Percentiles rank a stretch among this genome's conserved stretches.
Evolutionary conservation across 2,113 vertebrate species (phyloP).

Genomic region (Miniopterus natalensis): DNA sequence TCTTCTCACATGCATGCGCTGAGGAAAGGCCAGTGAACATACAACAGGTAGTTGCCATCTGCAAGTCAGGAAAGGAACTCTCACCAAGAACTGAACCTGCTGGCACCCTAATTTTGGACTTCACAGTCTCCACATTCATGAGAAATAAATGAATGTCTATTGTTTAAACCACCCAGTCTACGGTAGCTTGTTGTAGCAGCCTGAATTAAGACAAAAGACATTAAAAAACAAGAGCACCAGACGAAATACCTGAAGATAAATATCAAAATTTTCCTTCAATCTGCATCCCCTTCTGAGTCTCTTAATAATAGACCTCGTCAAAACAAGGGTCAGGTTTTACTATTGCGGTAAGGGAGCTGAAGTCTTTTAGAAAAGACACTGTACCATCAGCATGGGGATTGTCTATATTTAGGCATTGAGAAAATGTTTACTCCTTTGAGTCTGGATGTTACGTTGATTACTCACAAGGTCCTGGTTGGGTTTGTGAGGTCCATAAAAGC

Average conservation of each 20-base stretch:
- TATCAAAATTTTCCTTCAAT: neutral
- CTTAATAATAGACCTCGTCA: neutral
- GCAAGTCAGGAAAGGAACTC: neutral
- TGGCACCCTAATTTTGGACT: too few species aligned
- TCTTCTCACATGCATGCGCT: neutral
- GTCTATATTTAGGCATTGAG: neutral
- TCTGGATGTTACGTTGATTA: neutral
- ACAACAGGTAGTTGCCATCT: neutral
- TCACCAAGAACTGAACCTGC: too few species aligned
- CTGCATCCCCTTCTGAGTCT: neutral
- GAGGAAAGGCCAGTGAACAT: neutral
- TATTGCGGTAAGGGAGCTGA: neutral
- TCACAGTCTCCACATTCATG: neutral
- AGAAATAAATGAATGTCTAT: neutral
- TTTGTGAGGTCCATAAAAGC: neutral
- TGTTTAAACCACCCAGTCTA: neutral
- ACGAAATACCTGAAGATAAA: neutral
- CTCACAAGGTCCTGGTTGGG: neutral
- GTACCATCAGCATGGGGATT: neutral
- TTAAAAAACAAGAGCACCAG: neutral
- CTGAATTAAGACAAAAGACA: neutral
- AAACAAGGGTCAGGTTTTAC: neutral
- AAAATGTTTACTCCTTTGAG: slow-evolving; percentile 31
- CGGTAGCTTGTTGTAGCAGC: neutral
- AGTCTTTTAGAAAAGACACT: neutral